These are phyloP conservation scores for Idaea dimidiata DNA, from an alignment of 2,888 invertebrate species.

Conservation along the genomic window DNA sequence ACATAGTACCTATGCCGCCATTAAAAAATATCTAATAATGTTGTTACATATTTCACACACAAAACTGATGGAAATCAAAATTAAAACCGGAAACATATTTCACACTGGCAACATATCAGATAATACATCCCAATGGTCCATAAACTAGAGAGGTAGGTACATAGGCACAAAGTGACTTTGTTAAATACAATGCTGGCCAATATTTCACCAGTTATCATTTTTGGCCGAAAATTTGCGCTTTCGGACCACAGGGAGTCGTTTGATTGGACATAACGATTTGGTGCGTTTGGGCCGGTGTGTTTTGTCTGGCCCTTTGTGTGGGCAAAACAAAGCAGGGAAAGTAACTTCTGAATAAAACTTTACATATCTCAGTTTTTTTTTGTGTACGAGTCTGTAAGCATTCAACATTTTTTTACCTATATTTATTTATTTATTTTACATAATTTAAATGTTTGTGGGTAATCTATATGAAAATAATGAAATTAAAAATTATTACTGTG, in stretches of 20 bases:
- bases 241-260: constrained; percentile 54
- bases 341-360: not conserved
- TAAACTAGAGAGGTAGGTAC: constrained; percentile 45
- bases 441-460: too few species aligned
- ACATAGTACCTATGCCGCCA: constrained; percentile 22
- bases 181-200: constrained; percentile 46
- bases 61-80: constrained; percentile 24
- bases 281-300: constrained; percentile 41
- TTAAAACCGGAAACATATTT: constrained; percentile 40
- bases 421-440: too few species aligned
- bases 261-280: constrained; percentile 57
- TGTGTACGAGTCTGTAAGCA: too few species aligned
- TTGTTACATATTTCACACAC: too few species aligned
- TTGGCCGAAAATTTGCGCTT: constrained; percentile 59
- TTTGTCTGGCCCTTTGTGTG: constrained; percentile 14
- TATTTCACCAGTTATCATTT: constrained; percentile 67
- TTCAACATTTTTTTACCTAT: too few species aligned
- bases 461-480: too few species aligned
- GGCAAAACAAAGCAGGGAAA: not conserved
- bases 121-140: constrained; percentile 55
- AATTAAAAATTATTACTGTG: too few species aligned
- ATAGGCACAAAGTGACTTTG: constrained; percentile 46
- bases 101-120: constrained; percentile 46
- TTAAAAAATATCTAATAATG: too few species aligned
- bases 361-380: not conserved